Evolutionary conservation across 2,797 vertebrate species (phyloP).

Genomic region (Sebastes aleutianus): DNA sequence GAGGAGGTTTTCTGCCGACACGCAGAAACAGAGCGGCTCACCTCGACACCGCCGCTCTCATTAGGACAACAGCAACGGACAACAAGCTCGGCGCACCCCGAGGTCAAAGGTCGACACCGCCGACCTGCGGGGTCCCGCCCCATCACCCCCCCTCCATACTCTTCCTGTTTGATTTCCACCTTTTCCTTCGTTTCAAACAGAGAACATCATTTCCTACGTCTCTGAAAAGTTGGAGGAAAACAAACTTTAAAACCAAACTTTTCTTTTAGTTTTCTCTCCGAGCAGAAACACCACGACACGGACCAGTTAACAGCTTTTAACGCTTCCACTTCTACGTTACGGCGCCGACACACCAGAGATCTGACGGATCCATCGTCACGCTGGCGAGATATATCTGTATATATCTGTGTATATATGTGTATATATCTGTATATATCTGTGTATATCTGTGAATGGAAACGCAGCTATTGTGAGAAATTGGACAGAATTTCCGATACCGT

Average conservation of each 20-base stretch:
- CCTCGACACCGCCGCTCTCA: constrained; percentile 50
- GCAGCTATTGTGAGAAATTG: too few relatives aligned
- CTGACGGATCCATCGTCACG: too few relatives aligned
- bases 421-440: too few relatives aligned
- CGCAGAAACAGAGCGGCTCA: constrained; percentile 33
- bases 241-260: background rate
- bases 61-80: constrained; percentile 53
- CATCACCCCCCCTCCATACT: background rate
- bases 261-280: background rate
- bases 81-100: background rate
- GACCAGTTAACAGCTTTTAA: background rate
- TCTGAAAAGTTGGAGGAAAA: background rate
- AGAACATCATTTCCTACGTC: background rate
- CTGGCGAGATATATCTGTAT: too few relatives aligned
- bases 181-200: background rate
- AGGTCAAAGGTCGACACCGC: constrained; percentile 34
- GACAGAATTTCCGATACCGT: too few relatives aligned
- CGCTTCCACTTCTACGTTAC: too few relatives aligned
- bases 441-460: too few relatives aligned
- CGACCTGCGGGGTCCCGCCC: constrained; percentile 7
- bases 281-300: background rate
- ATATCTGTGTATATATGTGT: too few relatives aligned
- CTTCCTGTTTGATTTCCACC: background rate
- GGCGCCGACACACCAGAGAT: too few relatives aligned
- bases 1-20: constrained; percentile 45